Evolutionary conservation across 2,797 vertebrate genomes (phyloP), one percentile per base, ranked within the genome.

Genomic region (Mallotus villosus): DNA sequence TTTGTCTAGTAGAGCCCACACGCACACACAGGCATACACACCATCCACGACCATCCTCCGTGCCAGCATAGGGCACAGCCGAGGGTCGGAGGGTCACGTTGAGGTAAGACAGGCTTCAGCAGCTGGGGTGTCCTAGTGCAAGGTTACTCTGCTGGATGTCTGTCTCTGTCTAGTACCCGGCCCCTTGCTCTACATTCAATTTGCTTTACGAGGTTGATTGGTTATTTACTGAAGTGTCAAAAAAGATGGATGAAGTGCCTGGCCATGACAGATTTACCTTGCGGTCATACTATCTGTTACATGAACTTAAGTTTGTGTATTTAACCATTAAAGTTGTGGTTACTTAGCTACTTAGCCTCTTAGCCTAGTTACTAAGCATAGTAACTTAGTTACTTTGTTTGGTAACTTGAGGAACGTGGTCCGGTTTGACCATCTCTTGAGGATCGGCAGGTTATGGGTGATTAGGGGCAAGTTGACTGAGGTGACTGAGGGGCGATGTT

Each of bases 401-500:
- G 32, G 32, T 34, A 34, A 34, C 7, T 34, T 34, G 32, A 34
- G 8, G 32, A 34, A 34, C 8, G 8, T 34, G 32, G 32, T 6
- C 32, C 32, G 32, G 32, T 34, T 34, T 25, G 19, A n/a, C 27
- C 6, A 5, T 29, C 60, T 32, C 0, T 12, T 34, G 27, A 34
- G 25, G 16, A 21, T 24, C 46, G 5, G 27, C 12, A 51, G 68
- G 77, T 68, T 71, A 74, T 22, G 67, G 76, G 22, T 21, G 4
- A 80, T 76, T 72, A 67, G 68, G 32, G 8, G 32, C 32, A 34
- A 34, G 32, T 34, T 34, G 8, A 34, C 32, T 34, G 32, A 34
- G 32, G 32, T 34, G 7, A 46, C 73, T 80, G 77, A 84, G 76
- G 81, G 72, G 65, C 29, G 24, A 0, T 27, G 67, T 75, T 81